A percentile compares a stretch with the other conserved stretches of the same genome.
Evolutionary conservation across 2,113 vertebrate genomes (phyloP).

Genomic region (Phodopus roborovskii): DNA sequence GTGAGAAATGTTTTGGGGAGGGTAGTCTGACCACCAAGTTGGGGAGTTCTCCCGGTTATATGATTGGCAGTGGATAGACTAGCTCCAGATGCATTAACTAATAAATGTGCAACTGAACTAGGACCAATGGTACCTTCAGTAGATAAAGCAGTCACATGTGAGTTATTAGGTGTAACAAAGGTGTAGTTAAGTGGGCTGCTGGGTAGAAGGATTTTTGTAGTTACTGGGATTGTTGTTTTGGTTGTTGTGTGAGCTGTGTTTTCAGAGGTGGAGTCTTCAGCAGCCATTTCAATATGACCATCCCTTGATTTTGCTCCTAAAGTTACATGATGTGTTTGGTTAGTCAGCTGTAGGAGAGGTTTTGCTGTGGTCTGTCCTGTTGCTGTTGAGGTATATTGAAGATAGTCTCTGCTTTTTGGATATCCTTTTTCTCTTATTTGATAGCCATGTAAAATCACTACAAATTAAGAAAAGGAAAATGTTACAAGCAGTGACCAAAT

Average conservation of each 20-base stretch:
- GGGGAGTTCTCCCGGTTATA: background rate
- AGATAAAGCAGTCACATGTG: background rate
- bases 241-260: background rate
- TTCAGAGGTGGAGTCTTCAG: background rate
- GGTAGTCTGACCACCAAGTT: conserved; percentile 31
- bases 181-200: background rate
- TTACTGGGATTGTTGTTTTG: background rate
- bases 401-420: background rate
- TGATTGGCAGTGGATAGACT: background rate
- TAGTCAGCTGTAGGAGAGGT: background rate
- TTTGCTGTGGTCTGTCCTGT: conserved; percentile 17
- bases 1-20: background rate
- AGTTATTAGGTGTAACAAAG: background rate
- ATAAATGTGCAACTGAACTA: background rate
- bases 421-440: background rate
- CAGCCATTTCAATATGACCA: background rate
- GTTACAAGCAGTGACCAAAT: background rate
- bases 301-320: background rate
- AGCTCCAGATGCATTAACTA: background rate
- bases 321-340: background rate
- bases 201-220: background rate
- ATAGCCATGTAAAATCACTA: conserved; percentile 78
- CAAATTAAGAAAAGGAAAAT: conserved; percentile 59
- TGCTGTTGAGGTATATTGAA: background rate
- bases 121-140: background rate